Evolutionary conservation across 1,140 invertebrate species (phyloP), one percentile per base, ranked within the genome.

Genomic region (Neotoxoptera formosana): DNA sequence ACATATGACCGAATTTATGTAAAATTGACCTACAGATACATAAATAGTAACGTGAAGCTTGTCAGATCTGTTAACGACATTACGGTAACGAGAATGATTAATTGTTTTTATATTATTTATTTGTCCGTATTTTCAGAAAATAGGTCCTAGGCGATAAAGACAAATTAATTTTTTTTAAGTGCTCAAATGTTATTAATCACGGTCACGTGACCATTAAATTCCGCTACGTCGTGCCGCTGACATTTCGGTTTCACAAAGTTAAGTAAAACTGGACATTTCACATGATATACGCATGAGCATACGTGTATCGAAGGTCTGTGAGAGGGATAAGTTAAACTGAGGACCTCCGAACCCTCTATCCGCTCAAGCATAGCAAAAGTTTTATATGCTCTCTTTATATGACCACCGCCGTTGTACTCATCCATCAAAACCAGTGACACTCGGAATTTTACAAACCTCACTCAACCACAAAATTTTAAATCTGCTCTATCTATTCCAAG

Each of bases 161-260:
- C 91, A 84, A 84, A 92, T 92, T 92, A 83, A 84, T 91, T 76
- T 91, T 83, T 92, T 92, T 92, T 83, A 84, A 84, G 76, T 92
- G 76, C 91, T 56, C 34, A 36, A 92, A 51, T 45, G 81, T 92
- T 84, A 92, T 92, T 92, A 92, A 92, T 92, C 91, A 92, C 76
- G 91, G 91, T 51, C 91, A 84, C 47, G 76, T 84, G 76, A 41
- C 91, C 47, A 84, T 92, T 92, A 84, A 92, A 91, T 91, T 76
- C 90, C 47, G n/a, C 45, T 48, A 81, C 67, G 60, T 91, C 90
- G 90, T 91, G 90, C 48, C 47, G 4, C 90, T 91, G 90, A 91
- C 90, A 34, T 91, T 91, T 81, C 47, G 91, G 91, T 84, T 92
- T 92, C 47, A 53, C 45, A 34, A 91, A 91, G 56, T 91, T 91